phyloP scores from a whole-genome alignment of 2,888 invertebrate species.

The Oscheius onirici region DNA sequence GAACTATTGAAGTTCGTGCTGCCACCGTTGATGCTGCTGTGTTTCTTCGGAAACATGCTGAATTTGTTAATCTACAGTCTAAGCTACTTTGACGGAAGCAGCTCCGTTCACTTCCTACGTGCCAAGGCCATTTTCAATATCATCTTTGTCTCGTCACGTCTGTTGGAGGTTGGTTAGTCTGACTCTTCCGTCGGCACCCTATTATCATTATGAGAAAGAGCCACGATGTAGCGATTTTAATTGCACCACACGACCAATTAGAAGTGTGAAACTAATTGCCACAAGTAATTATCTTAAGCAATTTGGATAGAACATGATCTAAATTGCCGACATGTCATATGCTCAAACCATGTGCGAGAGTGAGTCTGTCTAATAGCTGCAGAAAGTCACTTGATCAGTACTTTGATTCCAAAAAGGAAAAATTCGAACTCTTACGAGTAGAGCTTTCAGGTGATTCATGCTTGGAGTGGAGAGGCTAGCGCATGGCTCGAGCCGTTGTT shows the following conservation, averaged over 20 bases:
- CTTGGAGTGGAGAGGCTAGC: slow-evolving; percentile 50
- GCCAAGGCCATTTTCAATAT: slow-evolving; percentile 64
- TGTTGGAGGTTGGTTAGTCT: slow-evolving; percentile 51
- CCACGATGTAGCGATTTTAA: slow-evolving; percentile 4
- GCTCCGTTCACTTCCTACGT: slow-evolving; percentile 64
- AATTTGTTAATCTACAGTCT: slow-evolving; percentile 67
- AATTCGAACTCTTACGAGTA: not conserved
- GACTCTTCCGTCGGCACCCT: slow-evolving; percentile 1
- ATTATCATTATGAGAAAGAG: not conserved
- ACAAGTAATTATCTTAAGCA: slow-evolving; percentile 16
- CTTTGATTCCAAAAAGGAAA: not conserved
- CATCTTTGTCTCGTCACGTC: slow-evolving; percentile 63
- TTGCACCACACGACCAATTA: not conserved
- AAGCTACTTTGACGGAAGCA: slow-evolving; percentile 65
- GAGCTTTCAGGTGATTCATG: slow-evolving; percentile 56
- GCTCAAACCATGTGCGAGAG: not conserved
- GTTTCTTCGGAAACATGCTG: slow-evolving; percentile 63
- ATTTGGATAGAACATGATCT: slow-evolving; percentile 26
- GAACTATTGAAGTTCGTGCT: slow-evolving; percentile 55
- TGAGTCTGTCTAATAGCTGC: not conserved
- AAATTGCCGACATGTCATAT: slow-evolving; percentile 24
- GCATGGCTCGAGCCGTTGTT: slow-evolving; percentile 58
- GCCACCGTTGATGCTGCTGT: slow-evolving; percentile 61
- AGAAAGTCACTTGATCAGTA: not conserved
- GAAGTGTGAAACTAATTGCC: slow-evolving; percentile 17